phyloP scores from a whole-genome alignment of 2,888 invertebrate genomes.

The Mimachlamys varia region DNA sequence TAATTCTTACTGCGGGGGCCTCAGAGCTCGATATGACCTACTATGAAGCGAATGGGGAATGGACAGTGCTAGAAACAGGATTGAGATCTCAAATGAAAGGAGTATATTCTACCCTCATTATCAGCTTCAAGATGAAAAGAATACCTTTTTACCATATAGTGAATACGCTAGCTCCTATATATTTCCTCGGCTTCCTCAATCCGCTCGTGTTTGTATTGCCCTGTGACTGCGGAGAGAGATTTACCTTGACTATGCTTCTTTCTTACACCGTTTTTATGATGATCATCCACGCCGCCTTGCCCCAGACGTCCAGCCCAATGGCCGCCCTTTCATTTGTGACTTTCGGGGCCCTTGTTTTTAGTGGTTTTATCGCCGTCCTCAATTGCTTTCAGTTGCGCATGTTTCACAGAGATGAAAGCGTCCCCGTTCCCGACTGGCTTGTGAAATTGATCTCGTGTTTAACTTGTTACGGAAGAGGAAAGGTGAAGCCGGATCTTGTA shows the following conservation, averaged over 20 bases:
- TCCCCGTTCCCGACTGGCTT: background rate
- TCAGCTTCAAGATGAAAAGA: background rate
- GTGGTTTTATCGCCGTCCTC: background rate
- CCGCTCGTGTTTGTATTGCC: background rate
- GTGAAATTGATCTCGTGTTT: background rate
- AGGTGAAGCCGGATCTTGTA: background rate
- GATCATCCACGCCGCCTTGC: background rate
- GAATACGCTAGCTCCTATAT: background rate
- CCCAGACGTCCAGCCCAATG: background rate
- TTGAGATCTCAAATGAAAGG: background rate
- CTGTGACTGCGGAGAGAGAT: slow-evolving; percentile 2
- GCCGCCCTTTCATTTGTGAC: background rate
- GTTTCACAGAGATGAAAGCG: background rate
- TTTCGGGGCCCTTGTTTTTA: background rate
- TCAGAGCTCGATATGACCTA: background rate
- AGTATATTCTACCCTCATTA: background rate
- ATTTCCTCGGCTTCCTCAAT: slow-evolving; percentile 18
- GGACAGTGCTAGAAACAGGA: background rate
- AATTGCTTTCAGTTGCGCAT: background rate
- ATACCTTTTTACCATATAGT: background rate
- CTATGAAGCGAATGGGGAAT: background rate
- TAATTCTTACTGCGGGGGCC: background rate
- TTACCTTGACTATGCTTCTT: background rate
- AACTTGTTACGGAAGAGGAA: background rate
- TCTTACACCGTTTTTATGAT: slow-evolving; percentile 10